Conservation (phyloP, 35 echinoderm and acorn worm species). For the Anneissia japonica region DNA sequence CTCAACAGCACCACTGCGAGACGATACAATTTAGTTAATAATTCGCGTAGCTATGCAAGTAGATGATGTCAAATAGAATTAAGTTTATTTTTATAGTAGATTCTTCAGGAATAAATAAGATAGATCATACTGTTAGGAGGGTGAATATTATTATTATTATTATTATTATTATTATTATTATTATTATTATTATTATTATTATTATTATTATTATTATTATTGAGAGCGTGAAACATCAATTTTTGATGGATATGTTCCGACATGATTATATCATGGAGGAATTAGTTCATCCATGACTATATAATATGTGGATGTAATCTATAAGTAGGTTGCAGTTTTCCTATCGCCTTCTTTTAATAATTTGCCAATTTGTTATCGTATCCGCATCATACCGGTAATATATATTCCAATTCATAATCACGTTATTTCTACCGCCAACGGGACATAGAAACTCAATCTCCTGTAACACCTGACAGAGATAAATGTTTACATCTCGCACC, state of each 20-base stretch:
- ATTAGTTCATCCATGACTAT: no score
- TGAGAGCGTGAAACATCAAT: no score
- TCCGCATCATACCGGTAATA: background rate
- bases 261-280: no score
- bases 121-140: background rate
- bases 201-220: no score
- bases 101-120: background rate
- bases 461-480: background rate
- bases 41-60: background rate
- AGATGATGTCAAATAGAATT: background rate
- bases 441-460: background rate
- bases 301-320: no score
- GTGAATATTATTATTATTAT: no score
- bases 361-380: no score
- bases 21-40: background rate
- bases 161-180: no score
- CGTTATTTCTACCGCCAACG: background rate
- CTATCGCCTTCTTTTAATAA: no score
- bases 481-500: background rate
- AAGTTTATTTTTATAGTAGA: background rate
- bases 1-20: background rate
- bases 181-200: no score
- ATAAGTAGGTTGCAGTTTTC: no score
- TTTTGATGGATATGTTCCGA: no score
- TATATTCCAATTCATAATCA: background rate